Evolutionary conservation across 2,888 invertebrate species (phyloP).

Genomic region (Halocaridina rubra): DNA sequence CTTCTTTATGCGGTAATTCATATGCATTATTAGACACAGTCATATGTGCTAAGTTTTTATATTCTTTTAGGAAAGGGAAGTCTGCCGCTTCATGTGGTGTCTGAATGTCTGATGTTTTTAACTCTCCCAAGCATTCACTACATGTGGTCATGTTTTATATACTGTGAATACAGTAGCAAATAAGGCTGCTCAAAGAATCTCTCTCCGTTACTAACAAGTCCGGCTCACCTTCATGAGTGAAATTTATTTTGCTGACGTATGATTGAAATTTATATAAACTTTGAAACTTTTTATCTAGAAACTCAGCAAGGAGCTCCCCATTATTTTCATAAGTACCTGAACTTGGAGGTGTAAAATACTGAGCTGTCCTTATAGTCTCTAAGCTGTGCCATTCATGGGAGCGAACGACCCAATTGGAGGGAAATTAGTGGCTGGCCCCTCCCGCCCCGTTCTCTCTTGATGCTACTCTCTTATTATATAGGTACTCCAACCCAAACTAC

Average conservation of each 20-base stretch:
- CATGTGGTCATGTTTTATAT: background rate
- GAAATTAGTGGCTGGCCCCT: no score
- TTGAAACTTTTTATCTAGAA: background rate
- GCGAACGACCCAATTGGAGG: no score
- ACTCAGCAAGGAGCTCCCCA: constrained; percentile 8
- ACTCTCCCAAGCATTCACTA: background rate
- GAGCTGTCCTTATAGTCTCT: background rate
- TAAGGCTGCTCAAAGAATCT: background rate
- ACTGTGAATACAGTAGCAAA: background rate
- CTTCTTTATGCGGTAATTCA: background rate
- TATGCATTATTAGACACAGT: background rate
- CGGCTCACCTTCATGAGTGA: background rate
- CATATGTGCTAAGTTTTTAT: background rate
- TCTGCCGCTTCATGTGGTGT: background rate
- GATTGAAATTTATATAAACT: background rate
- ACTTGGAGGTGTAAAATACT: background rate
- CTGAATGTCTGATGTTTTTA: background rate
- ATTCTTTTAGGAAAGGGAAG: background rate
- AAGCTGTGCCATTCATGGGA: no score
- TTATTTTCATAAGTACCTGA: constrained; percentile 8
- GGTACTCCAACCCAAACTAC: no score
- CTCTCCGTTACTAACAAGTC: background rate
- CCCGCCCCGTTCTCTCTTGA: no score
- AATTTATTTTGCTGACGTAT: background rate
- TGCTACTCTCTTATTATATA: no score